phyloP scores from a whole-genome alignment of 1,140 invertebrate species.

The Anthonomus grandis region DNA sequence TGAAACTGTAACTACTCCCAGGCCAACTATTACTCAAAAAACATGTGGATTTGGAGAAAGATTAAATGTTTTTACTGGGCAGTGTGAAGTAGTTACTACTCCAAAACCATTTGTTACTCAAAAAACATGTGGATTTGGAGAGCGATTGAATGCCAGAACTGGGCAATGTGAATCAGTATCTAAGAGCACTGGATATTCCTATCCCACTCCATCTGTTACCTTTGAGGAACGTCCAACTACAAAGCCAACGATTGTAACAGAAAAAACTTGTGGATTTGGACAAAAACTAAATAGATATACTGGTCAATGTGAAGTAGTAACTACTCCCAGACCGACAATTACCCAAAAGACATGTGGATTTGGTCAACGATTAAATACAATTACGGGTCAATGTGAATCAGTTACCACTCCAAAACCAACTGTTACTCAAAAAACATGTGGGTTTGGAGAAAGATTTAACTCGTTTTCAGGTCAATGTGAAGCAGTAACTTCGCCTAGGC shows the following conservation, averaged over 20 bases:
- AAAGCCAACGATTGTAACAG: neutral
- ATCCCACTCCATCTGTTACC: constrained; percentile 5
- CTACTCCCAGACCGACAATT: no score
- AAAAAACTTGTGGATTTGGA: neutral
- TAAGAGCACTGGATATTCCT: neutral
- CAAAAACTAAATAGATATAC: constrained; percentile 7
- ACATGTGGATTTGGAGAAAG: constrained; percentile 9
- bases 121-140: neutral
- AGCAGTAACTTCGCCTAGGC: neutral
- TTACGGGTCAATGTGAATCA: neutral
- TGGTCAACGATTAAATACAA: neutral
- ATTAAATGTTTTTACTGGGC: constrained; percentile 11
- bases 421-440: neutral
- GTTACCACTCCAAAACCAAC: constrained; percentile 1
- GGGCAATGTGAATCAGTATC: constrained; percentile 7
- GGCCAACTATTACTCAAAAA: neutral
- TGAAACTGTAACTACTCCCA: neutral
- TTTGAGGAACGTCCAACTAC: neutral
- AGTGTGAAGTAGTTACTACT: constrained; percentile 4
- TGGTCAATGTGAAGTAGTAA: constrained; percentile 9
- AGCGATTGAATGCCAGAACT: neutral
- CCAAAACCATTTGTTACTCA: neutral
- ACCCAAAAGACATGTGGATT: neutral
- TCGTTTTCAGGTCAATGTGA: constrained; percentile 2
- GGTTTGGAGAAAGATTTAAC: constrained; percentile 1